Evolutionary conservation across 2,797 vertebrate species (phyloP).

Genomic region (Melanotaenia boesemani): DNA sequence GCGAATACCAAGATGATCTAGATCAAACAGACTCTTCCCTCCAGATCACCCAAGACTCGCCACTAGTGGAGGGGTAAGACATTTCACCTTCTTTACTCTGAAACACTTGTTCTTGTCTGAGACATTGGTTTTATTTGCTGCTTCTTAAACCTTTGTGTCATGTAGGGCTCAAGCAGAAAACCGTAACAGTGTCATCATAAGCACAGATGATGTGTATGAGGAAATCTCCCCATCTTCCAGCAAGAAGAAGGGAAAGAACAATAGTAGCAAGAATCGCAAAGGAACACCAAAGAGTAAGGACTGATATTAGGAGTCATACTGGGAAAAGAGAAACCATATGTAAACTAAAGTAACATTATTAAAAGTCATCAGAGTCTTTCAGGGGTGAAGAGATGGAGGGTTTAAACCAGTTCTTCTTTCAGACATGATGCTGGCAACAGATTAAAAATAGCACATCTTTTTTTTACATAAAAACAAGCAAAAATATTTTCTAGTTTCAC

Average conservation of each 20-base stretch:
- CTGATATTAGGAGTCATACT: not conserved
- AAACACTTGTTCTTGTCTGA: not conserved
- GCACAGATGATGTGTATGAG: slow-evolving; percentile 50
- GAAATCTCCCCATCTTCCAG: slow-evolving; percentile 15
- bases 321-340: too few relatives aligned
- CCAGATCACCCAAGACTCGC: slow-evolving; percentile 8
- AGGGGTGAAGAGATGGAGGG: too few relatives aligned
- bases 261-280: slow-evolving; percentile 74
- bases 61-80: slow-evolving; percentile 66
- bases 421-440: too few relatives aligned
- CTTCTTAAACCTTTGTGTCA: not conserved
- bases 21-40: slow-evolving; percentile 18
- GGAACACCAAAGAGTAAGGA: slow-evolving; percentile 79
- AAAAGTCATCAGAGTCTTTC: not conserved
- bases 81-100: not conserved
- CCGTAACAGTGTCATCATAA: slow-evolving; percentile 14
- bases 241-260: slow-evolving; percentile 73
- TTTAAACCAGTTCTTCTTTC: too few relatives aligned
- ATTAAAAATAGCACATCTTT: too few relatives aligned
- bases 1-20: slow-evolving; percentile 17
- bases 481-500: not conserved
- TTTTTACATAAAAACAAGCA: too few relatives aligned
- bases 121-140: not conserved
- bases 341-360: not conserved
- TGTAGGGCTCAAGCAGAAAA: slow-evolving; percentile 31